phyloP scores from a whole-genome alignment of 2,113 vertebrate genomes.

The Nymphicus hollandicus region DNA sequence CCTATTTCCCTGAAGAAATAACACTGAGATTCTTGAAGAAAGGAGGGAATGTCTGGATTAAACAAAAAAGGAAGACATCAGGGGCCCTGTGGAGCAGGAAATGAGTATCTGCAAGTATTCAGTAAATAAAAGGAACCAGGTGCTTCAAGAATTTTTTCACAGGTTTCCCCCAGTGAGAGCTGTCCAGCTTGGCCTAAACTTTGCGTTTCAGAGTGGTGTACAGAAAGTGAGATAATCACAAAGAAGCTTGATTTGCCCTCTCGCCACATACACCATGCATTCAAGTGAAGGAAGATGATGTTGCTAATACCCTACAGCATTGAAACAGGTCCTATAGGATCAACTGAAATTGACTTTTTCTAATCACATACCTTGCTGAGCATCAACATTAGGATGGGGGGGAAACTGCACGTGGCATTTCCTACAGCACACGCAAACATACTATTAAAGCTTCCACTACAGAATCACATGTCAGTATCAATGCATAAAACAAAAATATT shows the following conservation, averaged over 20 bases:
- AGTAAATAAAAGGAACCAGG: neutral
- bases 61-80: neutral
- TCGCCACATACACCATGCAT: neutral
- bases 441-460: neutral
- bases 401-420: neutral
- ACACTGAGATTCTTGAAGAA: neutral
- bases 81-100: neutral
- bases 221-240: neutral
- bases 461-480: neutral
- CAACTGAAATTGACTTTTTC: neutral
- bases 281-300: neutral
- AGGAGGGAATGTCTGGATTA: neutral
- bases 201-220: neutral
- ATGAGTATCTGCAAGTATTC: neutral
- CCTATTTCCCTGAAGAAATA: neutral
- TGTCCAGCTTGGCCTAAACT: neutral
- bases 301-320: neutral
- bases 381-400: neutral
- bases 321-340: neutral
- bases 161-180: neutral
- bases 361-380: neutral
- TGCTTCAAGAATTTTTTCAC: neutral
- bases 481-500: neutral
- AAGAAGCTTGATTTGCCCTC: neutral
- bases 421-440: neutral